Evolutionary conservation across 2,797 vertebrate species (phyloP).

Genomic region (Crenichthys baileyi): DNA sequence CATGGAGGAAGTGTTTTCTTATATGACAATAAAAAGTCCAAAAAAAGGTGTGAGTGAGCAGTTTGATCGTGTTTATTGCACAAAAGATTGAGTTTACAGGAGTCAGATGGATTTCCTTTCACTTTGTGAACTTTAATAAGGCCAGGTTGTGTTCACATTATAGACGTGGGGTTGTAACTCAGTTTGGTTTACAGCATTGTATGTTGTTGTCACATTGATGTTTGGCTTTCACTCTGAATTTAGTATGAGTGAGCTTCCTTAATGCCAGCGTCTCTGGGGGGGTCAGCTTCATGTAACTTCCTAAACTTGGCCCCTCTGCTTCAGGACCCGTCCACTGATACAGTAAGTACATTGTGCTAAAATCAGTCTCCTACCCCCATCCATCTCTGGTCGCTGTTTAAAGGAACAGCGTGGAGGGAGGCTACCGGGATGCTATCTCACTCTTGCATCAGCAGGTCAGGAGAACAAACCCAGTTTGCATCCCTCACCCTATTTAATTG

Average conservation of each 20-base stretch:
- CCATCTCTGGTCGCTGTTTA: conserved; percentile 8
- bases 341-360: conserved; percentile 66
- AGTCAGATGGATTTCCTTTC: conserved; percentile 46
- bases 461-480: conserved; percentile 53
- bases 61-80: conserved; percentile 70
- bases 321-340: conserved; percentile 46
- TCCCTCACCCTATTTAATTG: conserved; percentile 43
- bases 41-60: conserved; percentile 64
- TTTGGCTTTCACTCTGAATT: conserved; percentile 16
- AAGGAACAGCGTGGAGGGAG: conserved; percentile 26
- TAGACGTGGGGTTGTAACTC: conserved; percentile 14
- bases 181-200: conserved; percentile 4
- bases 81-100: conserved; percentile 59
- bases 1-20: conserved; percentile 74
- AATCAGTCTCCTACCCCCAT: conserved; percentile 32
- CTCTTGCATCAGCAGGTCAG: conserved; percentile 57
- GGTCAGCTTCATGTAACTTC: conserved; percentile 44
- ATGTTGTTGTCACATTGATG: conserved; percentile 11
- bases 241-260: conserved; percentile 10
- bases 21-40: conserved; percentile 78
- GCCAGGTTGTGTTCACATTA: conserved; percentile 13
- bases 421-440: conserved; percentile 43
- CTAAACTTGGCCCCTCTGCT: conserved; percentile 35
- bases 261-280: conserved; percentile 40
- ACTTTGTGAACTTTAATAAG: conserved; percentile 11